A percentile compares a stretch with the other conserved stretches of the same genome.
Evolutionary conservation across 2,113 vertebrate species (phyloP).

Genomic region (Misgurnus anguillicaudatus): DNA sequence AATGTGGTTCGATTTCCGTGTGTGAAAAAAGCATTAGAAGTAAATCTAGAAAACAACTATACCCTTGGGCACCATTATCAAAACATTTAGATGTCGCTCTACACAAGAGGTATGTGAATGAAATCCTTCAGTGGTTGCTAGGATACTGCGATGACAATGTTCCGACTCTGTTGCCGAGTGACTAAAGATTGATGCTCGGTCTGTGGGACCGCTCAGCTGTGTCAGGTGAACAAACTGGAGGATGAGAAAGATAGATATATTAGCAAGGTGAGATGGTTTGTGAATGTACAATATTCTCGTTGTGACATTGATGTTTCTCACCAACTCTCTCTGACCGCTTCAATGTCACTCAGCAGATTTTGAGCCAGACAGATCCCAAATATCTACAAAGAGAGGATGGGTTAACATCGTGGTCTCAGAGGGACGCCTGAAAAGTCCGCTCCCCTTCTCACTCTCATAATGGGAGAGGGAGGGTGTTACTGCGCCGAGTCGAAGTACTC

Average conservation of each 20-base stretch:
- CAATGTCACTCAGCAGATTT: slow-evolving; percentile 97
- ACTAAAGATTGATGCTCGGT: slow-evolving; percentile 9
- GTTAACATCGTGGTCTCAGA: not conserved
- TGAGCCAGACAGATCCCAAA: slow-evolving; percentile 98
- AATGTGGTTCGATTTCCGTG: not conserved
- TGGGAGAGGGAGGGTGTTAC: too few relatives aligned
- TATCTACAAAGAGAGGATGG: slow-evolving; percentile 76
- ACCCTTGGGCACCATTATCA: not conserved
- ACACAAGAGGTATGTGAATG: slow-evolving; percentile 21
- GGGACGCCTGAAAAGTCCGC: too few relatives aligned
- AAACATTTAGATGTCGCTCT: not conserved
- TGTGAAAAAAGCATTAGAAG: not conserved
- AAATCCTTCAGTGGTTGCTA: slow-evolving; percentile 26
- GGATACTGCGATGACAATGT: slow-evolving; percentile 26
- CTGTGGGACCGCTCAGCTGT: not conserved
- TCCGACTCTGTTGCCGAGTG: slow-evolving; percentile 31
- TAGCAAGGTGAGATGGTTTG: not conserved
- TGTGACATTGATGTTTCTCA: slow-evolving; percentile 65
- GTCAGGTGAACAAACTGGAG: slow-evolving; percentile 76
- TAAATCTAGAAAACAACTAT: not conserved
- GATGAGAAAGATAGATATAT: not conserved
- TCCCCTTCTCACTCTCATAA: too few relatives aligned
- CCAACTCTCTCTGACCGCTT: slow-evolving; percentile 97
- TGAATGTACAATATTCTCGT: not conserved
- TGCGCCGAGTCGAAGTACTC: too few relatives aligned